Conservation (phyloP, 1,140 invertebrate species). For the Drosophila ohnishii region DNA sequence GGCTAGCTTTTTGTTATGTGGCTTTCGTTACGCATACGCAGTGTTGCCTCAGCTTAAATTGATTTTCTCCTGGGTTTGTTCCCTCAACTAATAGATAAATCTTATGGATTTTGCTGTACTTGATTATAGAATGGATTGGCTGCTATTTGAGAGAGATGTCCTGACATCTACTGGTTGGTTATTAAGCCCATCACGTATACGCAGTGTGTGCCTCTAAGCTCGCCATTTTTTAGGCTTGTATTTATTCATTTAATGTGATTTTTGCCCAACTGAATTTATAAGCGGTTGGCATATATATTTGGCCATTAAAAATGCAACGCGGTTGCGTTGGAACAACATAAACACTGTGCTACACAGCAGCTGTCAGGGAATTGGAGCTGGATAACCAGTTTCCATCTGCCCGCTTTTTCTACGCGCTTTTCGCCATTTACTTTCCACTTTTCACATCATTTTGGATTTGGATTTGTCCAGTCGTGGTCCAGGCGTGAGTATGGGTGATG, state of each 20-base stretch:
- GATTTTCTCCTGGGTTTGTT: neutral
- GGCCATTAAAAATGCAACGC: slow-evolving; percentile 2
- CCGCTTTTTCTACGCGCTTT: slow-evolving; percentile 40
- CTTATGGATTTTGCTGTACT: too few relatives aligned
- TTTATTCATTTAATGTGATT: neutral
- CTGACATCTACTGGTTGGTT: neutral
- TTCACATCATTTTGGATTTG: slow-evolving; percentile 24
- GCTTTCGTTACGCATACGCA: slow-evolving; percentile 5
- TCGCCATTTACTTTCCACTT: slow-evolving; percentile 27
- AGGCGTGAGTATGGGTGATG: slow-evolving; percentile 48
- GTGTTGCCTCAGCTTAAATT: neutral
- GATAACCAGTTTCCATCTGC: slow-evolving; percentile 48
- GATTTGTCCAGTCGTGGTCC: neutral
- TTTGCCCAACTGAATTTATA: neutral
- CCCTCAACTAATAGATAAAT: neutral
- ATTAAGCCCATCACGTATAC: neutral
- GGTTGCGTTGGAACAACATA: slow-evolving; percentile 1
- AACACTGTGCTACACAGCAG: slow-evolving; percentile 15
- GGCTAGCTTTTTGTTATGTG: neutral
- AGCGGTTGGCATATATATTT: slow-evolving; percentile 13
- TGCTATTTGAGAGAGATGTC: neutral
- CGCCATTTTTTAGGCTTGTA: neutral
- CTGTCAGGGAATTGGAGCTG: slow-evolving; percentile 8
- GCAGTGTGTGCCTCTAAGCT: neutral
- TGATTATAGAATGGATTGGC: too few relatives aligned